Evolutionary conservation across 1,140 invertebrate species (phyloP).

Genomic region (Nephotettix cincticeps): DNA sequence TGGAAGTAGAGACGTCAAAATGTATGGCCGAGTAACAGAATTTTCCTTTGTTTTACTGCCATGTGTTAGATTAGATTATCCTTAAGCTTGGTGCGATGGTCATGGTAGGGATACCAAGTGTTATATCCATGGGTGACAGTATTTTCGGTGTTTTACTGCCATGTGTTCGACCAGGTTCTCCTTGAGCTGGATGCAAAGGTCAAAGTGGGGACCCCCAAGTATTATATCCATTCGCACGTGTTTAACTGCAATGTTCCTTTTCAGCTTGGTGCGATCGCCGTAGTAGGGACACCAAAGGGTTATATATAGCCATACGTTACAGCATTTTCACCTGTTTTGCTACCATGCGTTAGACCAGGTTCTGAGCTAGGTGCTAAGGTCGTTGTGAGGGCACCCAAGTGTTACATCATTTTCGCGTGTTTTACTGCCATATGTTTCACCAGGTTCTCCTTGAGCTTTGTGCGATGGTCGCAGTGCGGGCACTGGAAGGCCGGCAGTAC

Average conservation of each 20-base stretch:
- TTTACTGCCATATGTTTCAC: background rate
- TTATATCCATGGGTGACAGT: no score
- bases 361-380: no score
- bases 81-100: conserved; percentile 4
- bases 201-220: conserved; percentile 50
- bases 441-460: conserved; percentile 7
- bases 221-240: no score
- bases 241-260: no score
- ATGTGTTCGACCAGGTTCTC: conserved; percentile 15
- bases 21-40: no score
- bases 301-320: no score
- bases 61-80: conserved; percentile 1
- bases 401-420: no score
- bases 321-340: no score
- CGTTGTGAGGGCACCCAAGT: no score
- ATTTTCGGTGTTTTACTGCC: background rate
- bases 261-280: no score
- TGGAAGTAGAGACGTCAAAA: conserved; percentile 50
- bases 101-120: conserved; percentile 51
- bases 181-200: conserved; percentile 2
- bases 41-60: background rate
- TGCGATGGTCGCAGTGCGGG: conserved; percentile 44
- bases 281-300: no score
- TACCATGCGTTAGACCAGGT: background rate
- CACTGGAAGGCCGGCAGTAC: conserved; percentile 52